phyloP scores from a whole-genome alignment of 1,140 invertebrate genomes.

The Rhopalosiphum padi region DNA sequence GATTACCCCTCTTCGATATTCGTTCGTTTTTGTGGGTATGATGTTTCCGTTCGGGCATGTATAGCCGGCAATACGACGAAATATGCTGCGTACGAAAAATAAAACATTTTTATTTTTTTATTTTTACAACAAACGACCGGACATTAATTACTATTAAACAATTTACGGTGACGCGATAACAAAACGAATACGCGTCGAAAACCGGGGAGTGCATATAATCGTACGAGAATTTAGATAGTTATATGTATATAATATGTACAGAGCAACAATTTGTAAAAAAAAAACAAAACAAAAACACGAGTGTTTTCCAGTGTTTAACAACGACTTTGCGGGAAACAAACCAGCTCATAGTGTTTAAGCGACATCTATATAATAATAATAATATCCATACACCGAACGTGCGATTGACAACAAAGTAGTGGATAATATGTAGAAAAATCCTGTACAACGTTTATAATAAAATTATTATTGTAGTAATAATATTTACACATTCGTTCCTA shows the following conservation, averaged over 20 bases:
- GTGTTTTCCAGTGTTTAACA: not conserved
- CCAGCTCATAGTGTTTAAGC: not conserved
- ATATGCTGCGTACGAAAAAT: not conserved
- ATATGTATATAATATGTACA: not conserved
- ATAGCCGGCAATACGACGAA: not conserved
- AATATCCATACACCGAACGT: not conserved
- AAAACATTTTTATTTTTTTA: not conserved
- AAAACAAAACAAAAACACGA: not conserved
- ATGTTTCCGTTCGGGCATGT: not conserved
- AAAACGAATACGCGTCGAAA: not conserved
- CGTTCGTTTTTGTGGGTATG: not conserved
- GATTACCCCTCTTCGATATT: not conserved
- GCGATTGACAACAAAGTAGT: not conserved
- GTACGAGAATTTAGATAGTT: not conserved
- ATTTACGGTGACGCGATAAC: not conserved
- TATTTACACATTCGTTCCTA: not conserved
- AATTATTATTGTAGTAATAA: not conserved
- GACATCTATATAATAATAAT: not conserved
- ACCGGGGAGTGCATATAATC: not conserved
- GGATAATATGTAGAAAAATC: not conserved
- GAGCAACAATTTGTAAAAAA: not conserved
- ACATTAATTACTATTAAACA: not conserved
- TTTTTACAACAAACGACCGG: not conserved
- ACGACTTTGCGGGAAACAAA: not conserved
- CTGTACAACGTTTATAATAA: constrained; percentile 13